These are phyloP conservation scores for Cotesia vestalis DNA, from an alignment of 1,140 invertebrate genomes.

Conservation along the genomic window DNA sequence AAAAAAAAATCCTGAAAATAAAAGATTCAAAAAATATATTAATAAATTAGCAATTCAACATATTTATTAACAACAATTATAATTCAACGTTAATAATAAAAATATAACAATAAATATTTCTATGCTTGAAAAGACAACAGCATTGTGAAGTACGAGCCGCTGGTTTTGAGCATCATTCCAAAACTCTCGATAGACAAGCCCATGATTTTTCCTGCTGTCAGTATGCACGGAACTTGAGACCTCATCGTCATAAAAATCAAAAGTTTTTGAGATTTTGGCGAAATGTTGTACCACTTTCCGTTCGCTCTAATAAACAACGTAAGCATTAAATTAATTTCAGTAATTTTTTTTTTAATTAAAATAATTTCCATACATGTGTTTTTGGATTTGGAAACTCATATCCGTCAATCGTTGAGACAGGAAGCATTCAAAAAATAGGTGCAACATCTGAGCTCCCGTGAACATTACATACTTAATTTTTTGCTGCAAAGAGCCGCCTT, in stretches of 20 bases:
- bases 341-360: background rate
- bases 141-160: conserved; percentile 22
- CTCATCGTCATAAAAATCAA: conserved; percentile 10
- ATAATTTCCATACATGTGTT: conserved; percentile 3
- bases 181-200: conserved; percentile 26
- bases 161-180: conserved; percentile 16
- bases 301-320: background rate
- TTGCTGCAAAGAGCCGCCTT: background rate
- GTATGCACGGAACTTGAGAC: conserved; percentile 22
- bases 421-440: conserved; percentile 20
- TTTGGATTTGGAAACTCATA: background rate
- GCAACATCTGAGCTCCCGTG: background rate
- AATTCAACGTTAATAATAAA: background rate
- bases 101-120: background rate
- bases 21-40: no score
- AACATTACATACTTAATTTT: conserved; percentile 10
- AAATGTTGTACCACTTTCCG: conserved; percentile 26
- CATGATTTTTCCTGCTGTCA: conserved; percentile 25
- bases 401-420: conserved; percentile 4
- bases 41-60: no score
- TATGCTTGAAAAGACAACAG: conserved; percentile 22
- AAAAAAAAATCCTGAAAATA: no score
- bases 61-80: background rate
- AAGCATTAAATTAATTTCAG: background rate
- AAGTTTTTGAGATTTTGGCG: conserved; percentile 26